These are phyloP conservation scores for Chaenogobius annularis DNA, from an alignment of 2,113 vertebrate species.

Conservation along the genomic window DNA sequence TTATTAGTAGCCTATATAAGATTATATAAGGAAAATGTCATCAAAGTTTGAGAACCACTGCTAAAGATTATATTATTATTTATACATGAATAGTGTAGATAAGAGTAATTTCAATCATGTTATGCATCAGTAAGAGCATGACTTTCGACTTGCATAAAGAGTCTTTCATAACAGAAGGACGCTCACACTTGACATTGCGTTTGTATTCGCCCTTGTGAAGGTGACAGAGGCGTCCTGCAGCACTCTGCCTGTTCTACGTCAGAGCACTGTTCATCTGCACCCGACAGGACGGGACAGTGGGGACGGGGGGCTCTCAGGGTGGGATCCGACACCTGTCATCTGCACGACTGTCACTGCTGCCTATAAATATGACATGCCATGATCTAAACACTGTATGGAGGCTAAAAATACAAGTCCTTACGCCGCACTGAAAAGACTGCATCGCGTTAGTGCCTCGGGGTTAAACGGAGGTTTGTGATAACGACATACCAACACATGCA, in stretches of 20 bases:
- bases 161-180: neutral
- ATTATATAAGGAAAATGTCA: no score
- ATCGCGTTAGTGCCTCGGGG: constrained; percentile 51
- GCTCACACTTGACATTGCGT: constrained; percentile 1
- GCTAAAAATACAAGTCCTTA: constrained; percentile 69
- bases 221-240: constrained; percentile 59
- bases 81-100: neutral
- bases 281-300: constrained; percentile 21
- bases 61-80: neutral
- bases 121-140: neutral
- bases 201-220: constrained; percentile 62
- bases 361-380: constrained; percentile 78
- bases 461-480: constrained; percentile 58
- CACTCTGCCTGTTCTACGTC: constrained; percentile 33
- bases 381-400: constrained; percentile 55
- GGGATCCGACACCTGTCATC: constrained; percentile 75
- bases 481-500: constrained; percentile 28
- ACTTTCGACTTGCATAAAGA: neutral
- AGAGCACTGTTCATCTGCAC: constrained; percentile 40
- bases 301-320: constrained; percentile 3
- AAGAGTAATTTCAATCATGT: neutral
- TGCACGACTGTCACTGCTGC: constrained; percentile 65
- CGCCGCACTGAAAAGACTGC: constrained; percentile 51
- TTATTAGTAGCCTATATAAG: no score
- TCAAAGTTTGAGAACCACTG: neutral